Conservation (phyloP, 37 sponge, comb jelly and placozoan species). For the Crambe crambe region DNA sequence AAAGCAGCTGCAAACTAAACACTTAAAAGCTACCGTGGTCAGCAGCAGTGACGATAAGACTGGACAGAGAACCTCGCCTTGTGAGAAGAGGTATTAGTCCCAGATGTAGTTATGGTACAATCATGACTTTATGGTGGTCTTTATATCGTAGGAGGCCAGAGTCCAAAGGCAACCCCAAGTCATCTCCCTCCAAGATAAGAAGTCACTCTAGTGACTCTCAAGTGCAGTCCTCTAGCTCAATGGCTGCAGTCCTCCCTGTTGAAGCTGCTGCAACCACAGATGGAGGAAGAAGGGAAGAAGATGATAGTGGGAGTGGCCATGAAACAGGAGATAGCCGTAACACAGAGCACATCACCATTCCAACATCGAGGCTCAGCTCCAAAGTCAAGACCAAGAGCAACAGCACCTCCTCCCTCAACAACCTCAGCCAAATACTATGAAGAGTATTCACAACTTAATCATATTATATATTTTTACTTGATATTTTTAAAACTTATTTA, state of each 20-base stretch:
- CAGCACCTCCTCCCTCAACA: slow-evolving; percentile 34
- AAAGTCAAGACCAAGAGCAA: slow-evolving; percentile 28
- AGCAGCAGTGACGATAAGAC: not conserved
- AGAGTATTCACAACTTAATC: not conserved
- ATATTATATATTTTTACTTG: too few relatives aligned
- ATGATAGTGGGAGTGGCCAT: slow-evolving; percentile 24
- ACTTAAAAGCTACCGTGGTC: slow-evolving; percentile 1
- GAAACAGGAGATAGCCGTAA: not conserved
- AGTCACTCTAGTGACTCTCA: too few relatives aligned
- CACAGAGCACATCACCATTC: too few relatives aligned
- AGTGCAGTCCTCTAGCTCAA: too few relatives aligned
- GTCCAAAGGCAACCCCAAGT: not conserved
- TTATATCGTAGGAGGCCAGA: not conserved
- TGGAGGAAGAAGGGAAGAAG: too few relatives aligned
- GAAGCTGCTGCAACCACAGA: too few relatives aligned
- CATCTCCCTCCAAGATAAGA: not conserved
- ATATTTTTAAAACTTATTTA: too few relatives aligned
- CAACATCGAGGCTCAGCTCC: not conserved
- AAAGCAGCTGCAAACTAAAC: slow-evolving; percentile 1
- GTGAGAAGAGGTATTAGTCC: not conserved
- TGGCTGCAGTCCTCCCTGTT: too few relatives aligned
- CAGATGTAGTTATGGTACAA: not conserved
- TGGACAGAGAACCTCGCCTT: not conserved
- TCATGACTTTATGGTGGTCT: not conserved
- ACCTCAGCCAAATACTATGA: slow-evolving; percentile 19